These are phyloP conservation scores for Creontiades dilutus DNA, from an alignment of 2,888 invertebrate species.

Conservation along the genomic window DNA sequence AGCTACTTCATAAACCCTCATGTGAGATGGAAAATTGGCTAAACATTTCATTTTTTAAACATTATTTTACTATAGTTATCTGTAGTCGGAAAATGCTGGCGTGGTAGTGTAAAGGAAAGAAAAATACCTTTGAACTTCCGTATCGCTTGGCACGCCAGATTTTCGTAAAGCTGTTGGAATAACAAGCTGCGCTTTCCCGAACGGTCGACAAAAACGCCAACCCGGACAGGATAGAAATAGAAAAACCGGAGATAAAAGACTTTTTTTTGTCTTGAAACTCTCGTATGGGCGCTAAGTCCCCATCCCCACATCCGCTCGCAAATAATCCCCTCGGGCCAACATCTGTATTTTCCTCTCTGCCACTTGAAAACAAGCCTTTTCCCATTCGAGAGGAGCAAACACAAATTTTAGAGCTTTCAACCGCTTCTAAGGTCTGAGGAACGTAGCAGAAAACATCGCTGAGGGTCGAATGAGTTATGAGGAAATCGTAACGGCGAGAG, in stretches of 20 bases:
- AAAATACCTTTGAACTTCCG: too few relatives aligned
- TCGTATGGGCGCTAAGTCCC: conserved; percentile 18
- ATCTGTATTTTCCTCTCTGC: neutral
- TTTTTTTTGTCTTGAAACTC: neutral
- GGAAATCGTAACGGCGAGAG: too few relatives aligned
- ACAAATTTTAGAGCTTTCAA: neutral
- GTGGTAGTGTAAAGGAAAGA: too few relatives aligned
- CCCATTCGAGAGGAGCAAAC: neutral
- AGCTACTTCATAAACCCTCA: too few relatives aligned
- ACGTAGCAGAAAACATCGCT: too few relatives aligned
- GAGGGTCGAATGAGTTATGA: too few relatives aligned
- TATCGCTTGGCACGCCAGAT: too few relatives aligned
- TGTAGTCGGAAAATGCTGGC: too few relatives aligned
- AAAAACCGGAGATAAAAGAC: neutral
- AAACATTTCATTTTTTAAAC: too few relatives aligned
- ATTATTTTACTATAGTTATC: too few relatives aligned
- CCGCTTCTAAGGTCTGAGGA: neutral
- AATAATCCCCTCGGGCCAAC: conserved; percentile 22
- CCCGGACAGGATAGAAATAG: neutral
- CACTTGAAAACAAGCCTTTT: neutral
- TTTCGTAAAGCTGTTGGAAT: too few relatives aligned
- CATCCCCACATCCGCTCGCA: neutral
- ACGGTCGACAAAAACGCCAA: neutral
- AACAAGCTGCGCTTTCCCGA: neutral
- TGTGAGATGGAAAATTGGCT: too few relatives aligned